Conservation (phyloP, 2,113 vertebrate genomes). For the Dipodomys ordii region DNA sequence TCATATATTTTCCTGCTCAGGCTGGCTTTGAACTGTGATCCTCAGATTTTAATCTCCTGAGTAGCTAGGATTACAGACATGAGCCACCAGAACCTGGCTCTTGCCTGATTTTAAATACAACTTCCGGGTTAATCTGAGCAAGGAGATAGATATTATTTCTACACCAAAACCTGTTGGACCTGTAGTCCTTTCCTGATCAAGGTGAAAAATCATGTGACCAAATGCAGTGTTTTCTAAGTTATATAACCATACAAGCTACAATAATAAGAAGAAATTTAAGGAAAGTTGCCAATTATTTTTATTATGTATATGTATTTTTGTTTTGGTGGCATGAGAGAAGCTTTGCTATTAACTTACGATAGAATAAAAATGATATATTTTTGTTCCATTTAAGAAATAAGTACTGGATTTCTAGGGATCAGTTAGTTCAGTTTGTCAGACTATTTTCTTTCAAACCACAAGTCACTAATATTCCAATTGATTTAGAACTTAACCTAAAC, state of each 20-base stretch:
- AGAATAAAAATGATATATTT: neutral
- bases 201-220: slow-evolving; percentile 37
- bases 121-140: neutral
- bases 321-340: neutral
- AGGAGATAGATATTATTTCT: slow-evolving; percentile 13
- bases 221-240: slow-evolving; percentile 46
- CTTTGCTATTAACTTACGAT: neutral
- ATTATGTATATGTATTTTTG: slow-evolving; percentile 18
- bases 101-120: slow-evolving; percentile 18
- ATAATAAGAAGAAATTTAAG: slow-evolving; percentile 48
- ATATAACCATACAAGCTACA: slow-evolving; percentile 8
- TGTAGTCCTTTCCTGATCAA: neutral
- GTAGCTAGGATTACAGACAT: no score
- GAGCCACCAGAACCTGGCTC: no score
- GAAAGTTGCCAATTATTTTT: neutral
- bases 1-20: no score
- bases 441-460: slow-evolving; percentile 30
- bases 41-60: no score
- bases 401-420: slow-evolving; percentile 5
- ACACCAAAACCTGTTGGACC: neutral
- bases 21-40: no score
- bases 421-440: slow-evolving; percentile 47
- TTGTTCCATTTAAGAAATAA: slow-evolving; percentile 21
- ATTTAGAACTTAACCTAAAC: slow-evolving; percentile 45
- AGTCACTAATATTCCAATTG: slow-evolving; percentile 32